phyloP scores from a whole-genome alignment of 2,797 vertebrate genomes.

The Acipenser oxyrinchus region DNA sequence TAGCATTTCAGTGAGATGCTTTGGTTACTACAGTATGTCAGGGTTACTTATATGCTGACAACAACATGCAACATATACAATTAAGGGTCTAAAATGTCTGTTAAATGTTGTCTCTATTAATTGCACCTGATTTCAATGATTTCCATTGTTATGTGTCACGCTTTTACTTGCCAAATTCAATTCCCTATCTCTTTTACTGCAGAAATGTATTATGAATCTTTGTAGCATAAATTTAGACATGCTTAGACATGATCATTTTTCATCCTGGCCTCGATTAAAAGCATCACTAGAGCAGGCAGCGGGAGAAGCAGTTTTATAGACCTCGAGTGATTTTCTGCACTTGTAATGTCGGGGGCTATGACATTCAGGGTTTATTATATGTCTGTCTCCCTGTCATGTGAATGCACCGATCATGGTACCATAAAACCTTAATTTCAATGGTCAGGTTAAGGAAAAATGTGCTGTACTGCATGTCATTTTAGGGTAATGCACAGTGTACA shows the following conservation, averaged over 20 bases:
- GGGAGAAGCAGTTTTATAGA: slow-evolving; percentile 33
- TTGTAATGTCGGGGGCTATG: slow-evolving; percentile 32
- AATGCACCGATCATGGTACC: slow-evolving; percentile 25
- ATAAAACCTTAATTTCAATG: slow-evolving; percentile 42
- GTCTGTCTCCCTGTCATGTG: slow-evolving; percentile 28
- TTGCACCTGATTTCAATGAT: slow-evolving; percentile 31
- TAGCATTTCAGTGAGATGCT: too few relatives aligned
- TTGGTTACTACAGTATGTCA: too few relatives aligned
- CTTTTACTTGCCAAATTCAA: slow-evolving; percentile 38
- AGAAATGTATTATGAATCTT: slow-evolving; percentile 37
- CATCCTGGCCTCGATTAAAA: slow-evolving; percentile 35
- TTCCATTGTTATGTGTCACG: slow-evolving; percentile 34
- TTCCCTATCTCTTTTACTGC: slow-evolving; percentile 31
- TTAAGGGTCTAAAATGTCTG: slow-evolving; percentile 38
- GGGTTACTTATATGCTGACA: slow-evolving; percentile 24
- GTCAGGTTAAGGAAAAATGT: slow-evolving; percentile 20
- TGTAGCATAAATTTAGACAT: slow-evolving; percentile 43
- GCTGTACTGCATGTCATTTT: slow-evolving; percentile 31
- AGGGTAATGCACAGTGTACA: background rate
- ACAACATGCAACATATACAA: slow-evolving; percentile 28
- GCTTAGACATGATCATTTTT: slow-evolving; percentile 50
- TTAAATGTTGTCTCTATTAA: slow-evolving; percentile 40
- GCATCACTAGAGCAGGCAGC: slow-evolving; percentile 32
- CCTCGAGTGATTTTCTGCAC: slow-evolving; percentile 41
- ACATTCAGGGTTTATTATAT: slow-evolving; percentile 49